Evolutionary conservation across 2,797 vertebrate species (phyloP).

Genomic region (Muscicapa comitata): DNA sequence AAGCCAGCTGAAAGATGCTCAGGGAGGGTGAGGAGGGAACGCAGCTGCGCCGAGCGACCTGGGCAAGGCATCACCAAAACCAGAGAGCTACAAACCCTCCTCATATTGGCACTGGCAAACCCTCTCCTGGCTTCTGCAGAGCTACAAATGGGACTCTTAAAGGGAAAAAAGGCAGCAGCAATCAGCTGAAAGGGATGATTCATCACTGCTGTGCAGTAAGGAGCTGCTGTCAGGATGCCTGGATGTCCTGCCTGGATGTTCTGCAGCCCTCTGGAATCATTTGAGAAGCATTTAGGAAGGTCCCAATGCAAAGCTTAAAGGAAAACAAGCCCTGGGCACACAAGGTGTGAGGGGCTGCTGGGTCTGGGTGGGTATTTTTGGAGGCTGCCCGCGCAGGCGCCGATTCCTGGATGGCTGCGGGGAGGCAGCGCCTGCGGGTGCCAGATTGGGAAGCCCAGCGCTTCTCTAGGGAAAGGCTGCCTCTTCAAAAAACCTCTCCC

Average conservation of each 20-base stretch:
- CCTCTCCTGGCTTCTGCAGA: background rate
- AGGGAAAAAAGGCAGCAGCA: background rate
- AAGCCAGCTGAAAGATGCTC: conserved; percentile 41
- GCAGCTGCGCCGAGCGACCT: background rate
- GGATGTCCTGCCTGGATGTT: background rate
- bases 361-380: background rate
- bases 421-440: background rate
- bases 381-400: background rate
- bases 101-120: background rate
- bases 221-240: background rate
- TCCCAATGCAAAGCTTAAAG: background rate
- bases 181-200: background rate
- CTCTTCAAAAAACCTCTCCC: background rate
- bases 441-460: conserved; percentile 36
- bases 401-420: background rate
- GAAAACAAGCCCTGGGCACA: background rate
- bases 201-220: background rate
- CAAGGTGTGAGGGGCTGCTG: background rate
- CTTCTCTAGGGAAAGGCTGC: conserved; percentile 1
- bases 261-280: background rate
- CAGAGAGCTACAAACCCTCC: background rate
- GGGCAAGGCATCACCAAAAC: background rate
- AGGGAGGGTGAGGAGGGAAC: background rate
- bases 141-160: background rate
- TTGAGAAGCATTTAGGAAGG: background rate